Evolutionary conservation across 2,888 invertebrate genomes (phyloP).

Genomic region (Chymomyza caudatula): DNA sequence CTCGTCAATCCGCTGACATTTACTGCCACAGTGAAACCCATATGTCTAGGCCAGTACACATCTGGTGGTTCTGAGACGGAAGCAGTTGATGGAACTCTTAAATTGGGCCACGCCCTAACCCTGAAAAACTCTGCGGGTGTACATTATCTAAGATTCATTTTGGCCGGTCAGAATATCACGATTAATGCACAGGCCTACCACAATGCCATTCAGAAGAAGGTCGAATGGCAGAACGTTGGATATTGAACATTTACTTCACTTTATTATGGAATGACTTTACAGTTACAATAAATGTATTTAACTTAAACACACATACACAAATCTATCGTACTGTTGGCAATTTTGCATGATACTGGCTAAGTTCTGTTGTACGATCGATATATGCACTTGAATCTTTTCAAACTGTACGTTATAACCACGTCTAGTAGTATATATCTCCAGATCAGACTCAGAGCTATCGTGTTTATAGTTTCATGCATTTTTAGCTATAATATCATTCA

Average conservation of each 20-base stretch:
- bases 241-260: slow-evolving; percentile 60
- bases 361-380: too few species aligned
- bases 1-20: slow-evolving; percentile 46
- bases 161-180: background rate
- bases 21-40: slow-evolving; percentile 30
- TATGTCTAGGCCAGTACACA: slow-evolving; percentile 30
- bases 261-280: slow-evolving; percentile 56
- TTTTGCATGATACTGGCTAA: too few species aligned
- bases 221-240: background rate
- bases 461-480: background rate
- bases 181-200: too few species aligned
- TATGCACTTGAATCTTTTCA: too few species aligned
- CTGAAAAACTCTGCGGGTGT: fast-evolving
- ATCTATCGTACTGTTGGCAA: slow-evolving; percentile 47
- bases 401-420: background rate
- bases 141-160: background rate
- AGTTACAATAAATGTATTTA: slow-evolving; percentile 53
- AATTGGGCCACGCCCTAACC: too few species aligned
- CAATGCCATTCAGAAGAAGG: background rate
- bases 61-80: background rate
- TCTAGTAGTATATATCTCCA: slow-evolving; percentile 21
- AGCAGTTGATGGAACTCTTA: too few species aligned
- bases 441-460: background rate
- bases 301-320: slow-evolving; percentile 48
- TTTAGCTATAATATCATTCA: background rate